Evolutionary conservation across 2,888 invertebrate genomes (phyloP), one percentile per base, ranked within the genome.

Genomic region (Callyntrura guangdongensis): DNA sequence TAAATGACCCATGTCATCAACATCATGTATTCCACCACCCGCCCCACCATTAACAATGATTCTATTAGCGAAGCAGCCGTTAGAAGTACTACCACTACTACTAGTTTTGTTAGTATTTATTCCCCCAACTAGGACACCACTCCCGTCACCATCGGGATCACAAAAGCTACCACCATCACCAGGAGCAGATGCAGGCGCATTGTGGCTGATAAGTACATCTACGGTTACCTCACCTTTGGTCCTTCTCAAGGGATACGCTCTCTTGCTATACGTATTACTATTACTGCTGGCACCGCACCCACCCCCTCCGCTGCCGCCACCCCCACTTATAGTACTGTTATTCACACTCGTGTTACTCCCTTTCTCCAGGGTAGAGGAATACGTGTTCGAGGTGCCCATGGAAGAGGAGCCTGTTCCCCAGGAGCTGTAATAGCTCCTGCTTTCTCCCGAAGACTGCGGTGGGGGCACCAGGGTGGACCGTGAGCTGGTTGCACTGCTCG

Each of bases 381-480:
- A 61, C 3, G 89, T 83, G 11, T 49, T 77, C 6, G 49, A 53
- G 17, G 79, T 36, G 82, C 49, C 49, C 67, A 61, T 67, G 20
- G 87, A 61, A 12, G 77, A 77, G 0, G 89, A 74, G 5, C 53
- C 53, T 2, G 69, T 67, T 12, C 87, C 90, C 90, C 91, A 89
- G n/a, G 69, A 77, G 27, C 86, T 86, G 64, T 89, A 89, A 53
- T 86, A 90, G 49, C 86, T 86, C 36, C 84, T 56, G 49, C 83
- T 91, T 81, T 89, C 81, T 47, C 86, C 89, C 25, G 89, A 91
- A 12, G 90, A 85, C 14, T 90, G 87, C 0, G 91, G 89, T 53
- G 90, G 91, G 12, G 93, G 93, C 49, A 93, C 88, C 49, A 94
- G 89, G 0, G 93, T 94, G 9, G 93, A 91, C 11, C 88, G 74